A percentile compares a stretch with the other conserved stretches of the same genome.
phyloP scores from a whole-genome alignment of 2,797 vertebrate genomes.

The Clarias pachynema region DNA sequence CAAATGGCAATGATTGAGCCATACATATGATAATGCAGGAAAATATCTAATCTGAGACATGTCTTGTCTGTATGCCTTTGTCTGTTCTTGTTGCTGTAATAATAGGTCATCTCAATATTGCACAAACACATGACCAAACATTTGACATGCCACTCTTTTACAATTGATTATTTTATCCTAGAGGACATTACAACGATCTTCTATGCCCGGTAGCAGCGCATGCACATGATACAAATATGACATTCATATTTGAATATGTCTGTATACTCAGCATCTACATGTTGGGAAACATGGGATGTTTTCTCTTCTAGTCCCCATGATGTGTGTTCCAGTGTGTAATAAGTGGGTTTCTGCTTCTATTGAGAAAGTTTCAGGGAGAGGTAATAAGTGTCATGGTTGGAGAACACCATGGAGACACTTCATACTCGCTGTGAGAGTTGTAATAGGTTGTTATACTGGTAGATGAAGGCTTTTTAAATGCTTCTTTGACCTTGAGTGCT shows the following conservation, averaged over 20 bases:
- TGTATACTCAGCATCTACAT: not conserved
- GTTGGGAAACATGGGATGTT: not conserved
- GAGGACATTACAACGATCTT: not conserved
- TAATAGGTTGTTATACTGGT: slow-evolving; percentile 49
- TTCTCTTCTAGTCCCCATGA: not conserved
- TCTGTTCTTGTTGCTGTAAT: slow-evolving; percentile 29
- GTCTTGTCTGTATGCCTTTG: slow-evolving; percentile 29
- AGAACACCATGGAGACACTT: slow-evolving; percentile 39
- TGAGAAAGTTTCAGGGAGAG: slow-evolving; percentile 32
- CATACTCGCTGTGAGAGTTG: slow-evolving; percentile 62
- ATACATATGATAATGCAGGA: slow-evolving; percentile 42
- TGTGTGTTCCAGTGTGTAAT: slow-evolving; percentile 30
- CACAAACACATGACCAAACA: slow-evolving; percentile 5
- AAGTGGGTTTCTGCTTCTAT: slow-evolving; percentile 51
- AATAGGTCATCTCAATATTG: slow-evolving; percentile 21
- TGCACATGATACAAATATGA: not conserved
- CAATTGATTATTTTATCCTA: not conserved
- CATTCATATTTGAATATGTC: not conserved
- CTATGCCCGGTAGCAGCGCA: not conserved
- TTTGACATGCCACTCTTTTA: not conserved
- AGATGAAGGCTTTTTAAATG: slow-evolving; percentile 45
- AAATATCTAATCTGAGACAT: slow-evolving; percentile 37
- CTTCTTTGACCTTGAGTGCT: slow-evolving; percentile 45
- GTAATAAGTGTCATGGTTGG: slow-evolving; percentile 30
- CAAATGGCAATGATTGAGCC: slow-evolving; percentile 54